Conservation (phyloP, 2,888 invertebrate genomes). For the Camponotus fellah region DNA sequence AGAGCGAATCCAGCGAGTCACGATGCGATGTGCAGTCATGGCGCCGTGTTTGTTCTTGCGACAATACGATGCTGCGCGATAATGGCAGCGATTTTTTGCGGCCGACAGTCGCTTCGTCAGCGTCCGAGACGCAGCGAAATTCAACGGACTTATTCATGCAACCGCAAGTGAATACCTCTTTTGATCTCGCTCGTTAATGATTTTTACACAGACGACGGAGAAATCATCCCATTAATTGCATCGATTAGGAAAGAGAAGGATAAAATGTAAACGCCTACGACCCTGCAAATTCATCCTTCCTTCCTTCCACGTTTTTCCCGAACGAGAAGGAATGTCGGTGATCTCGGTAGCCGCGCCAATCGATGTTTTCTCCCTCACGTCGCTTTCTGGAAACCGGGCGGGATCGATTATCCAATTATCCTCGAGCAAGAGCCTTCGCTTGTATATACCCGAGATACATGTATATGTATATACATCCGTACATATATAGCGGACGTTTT, state of each 20-base stretch:
- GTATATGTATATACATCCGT: slow-evolving; percentile 37
- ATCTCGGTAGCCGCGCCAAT: slow-evolving; percentile 39
- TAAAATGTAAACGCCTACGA: background rate
- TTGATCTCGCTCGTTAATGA: slow-evolving; percentile 33
- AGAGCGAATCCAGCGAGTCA: slow-evolving; percentile 41
- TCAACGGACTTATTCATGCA: slow-evolving; percentile 25
- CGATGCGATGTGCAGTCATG: slow-evolving; percentile 23
- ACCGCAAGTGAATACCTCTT: slow-evolving; percentile 4
- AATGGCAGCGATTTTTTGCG: slow-evolving; percentile 56
- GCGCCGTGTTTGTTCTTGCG: slow-evolving; percentile 62
- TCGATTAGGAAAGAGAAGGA: no score
- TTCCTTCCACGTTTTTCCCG: slow-evolving; percentile 2
- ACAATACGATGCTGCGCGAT: slow-evolving; percentile 59
- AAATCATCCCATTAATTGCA: slow-evolving; percentile 34
- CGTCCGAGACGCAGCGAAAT: slow-evolving; percentile 30
- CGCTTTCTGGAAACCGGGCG: slow-evolving; percentile 63
- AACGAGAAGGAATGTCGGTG: background rate
- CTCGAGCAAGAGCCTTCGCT: slow-evolving; percentile 38
- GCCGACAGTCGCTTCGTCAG: slow-evolving; percentile 48
- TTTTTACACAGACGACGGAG: slow-evolving; percentile 2
- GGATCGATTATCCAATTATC: slow-evolving; percentile 74
- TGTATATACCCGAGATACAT: slow-evolving; percentile 8
- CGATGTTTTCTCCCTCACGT: slow-evolving; percentile 45
- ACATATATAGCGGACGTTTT: slow-evolving; percentile 49
- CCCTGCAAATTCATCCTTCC: slow-evolving; percentile 3